Base-by-base conservation (phyloP, 2,888 invertebrate species). In the Brachypalpus laphriformis region DNA sequence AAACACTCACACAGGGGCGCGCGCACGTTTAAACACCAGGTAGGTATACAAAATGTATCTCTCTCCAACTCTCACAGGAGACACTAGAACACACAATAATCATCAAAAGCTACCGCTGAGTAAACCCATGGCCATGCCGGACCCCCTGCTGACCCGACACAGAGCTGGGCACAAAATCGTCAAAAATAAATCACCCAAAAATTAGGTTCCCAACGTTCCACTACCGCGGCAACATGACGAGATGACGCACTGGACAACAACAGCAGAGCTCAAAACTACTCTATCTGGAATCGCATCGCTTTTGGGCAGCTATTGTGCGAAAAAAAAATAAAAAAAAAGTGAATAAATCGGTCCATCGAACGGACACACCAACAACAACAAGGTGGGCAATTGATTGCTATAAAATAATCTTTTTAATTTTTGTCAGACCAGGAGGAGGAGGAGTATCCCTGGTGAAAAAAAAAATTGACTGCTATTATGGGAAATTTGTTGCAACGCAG, bases 371-470 rank as follows among this genome's bases (percentile, higher is more conserved):
- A 18, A 37, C 34, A 20, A 71, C 59, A 66, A 71, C 57, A 77
- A 82, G 82, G 77, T 82, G 82, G 72, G 77, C 82, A 82, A 77
- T 82, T 82, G 82, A 82, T 82, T 82, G 78, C 82, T 82, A 82
- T 82, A 77, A 82, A 82, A 77, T 82, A 77, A 77, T 82, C 71
- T 82, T 65, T 82, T 81, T 82, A 56, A 82, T 76, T 76, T 76
- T 77, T 82, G 77, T 72, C 82, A 70, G 77, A 71, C 49, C 70
- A 47, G 25, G 70, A 78, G 77, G 37, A 56, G 63, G 34, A 74
- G 74, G 63, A 56, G 63, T 74, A 63, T 63, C 54, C 20, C 31
- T 74, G 31, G 18, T 0, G 8, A 47, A 47, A 47, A 76, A 65
- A 82, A 66, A 82, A 82, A 82, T 71, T 66, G 37, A 77, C 65